phyloP scores from a whole-genome alignment of 2,113 vertebrate species.

The Tenrec ecaudatus region DNA sequence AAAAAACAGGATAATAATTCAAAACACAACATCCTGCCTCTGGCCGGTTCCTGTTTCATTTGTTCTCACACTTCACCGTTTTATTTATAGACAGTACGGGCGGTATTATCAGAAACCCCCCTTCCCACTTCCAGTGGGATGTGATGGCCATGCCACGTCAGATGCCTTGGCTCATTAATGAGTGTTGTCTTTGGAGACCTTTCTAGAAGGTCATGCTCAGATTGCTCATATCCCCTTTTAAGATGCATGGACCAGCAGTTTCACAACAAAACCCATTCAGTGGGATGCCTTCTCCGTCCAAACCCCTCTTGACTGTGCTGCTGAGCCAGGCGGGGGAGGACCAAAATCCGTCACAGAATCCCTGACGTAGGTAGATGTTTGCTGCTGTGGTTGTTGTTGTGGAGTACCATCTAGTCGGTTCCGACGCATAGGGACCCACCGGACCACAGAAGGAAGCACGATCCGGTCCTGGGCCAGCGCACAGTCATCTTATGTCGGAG shows the following conservation, averaged over 20 bases:
- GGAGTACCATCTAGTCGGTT: too few relatives aligned
- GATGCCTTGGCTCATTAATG: neutral
- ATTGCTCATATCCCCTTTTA: constrained; percentile 35
- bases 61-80: constrained; percentile 83
- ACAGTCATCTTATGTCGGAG: too few relatives aligned
- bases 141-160: constrained; percentile 74
- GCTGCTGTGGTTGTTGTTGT: too few relatives aligned
- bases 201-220: neutral
- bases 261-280: neutral
- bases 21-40: constrained; percentile 88
- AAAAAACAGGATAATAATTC: constrained; percentile 86
- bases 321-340: neutral
- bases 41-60: constrained; percentile 77
- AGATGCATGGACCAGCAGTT: neutral
- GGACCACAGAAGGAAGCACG: too few relatives aligned
- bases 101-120: constrained; percentile 8
- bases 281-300: constrained; percentile 2
- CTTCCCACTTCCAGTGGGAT: constrained; percentile 79
- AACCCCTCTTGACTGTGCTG: neutral
- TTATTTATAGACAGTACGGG: constrained; percentile 88
- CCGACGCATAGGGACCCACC: too few relatives aligned
- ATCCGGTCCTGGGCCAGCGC: too few relatives aligned
- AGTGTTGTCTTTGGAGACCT: neutral
- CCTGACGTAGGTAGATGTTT: rapidly evolving
- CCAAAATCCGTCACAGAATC: neutral